Evolutionary conservation across 2,797 vertebrate species (phyloP).

Genomic region (Sorex maritimensis): DNA sequence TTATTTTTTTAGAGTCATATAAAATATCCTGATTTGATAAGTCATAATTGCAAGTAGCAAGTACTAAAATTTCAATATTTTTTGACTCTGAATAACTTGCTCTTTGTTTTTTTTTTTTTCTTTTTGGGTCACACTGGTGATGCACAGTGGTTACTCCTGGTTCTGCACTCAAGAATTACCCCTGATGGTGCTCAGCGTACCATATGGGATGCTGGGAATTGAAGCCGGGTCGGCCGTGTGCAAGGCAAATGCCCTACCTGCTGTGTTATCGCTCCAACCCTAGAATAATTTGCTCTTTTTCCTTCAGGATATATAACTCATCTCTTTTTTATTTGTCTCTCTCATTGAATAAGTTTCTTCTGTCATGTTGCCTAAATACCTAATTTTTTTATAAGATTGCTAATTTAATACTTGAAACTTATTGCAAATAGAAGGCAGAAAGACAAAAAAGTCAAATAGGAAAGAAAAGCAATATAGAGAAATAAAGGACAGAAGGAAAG

Average conservation of each 20-base stretch:
- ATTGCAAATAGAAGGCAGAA: background rate
- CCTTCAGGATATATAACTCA: background rate
- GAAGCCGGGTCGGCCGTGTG: no score
- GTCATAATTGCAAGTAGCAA: slow-evolving; percentile 17
- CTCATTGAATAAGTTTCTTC: background rate
- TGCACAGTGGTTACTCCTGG: no score
- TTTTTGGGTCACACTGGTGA: no score
- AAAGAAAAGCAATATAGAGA: background rate
- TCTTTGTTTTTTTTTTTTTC: background rate
- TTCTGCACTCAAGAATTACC: no score
- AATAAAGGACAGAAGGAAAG: background rate
- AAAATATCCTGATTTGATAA: background rate
- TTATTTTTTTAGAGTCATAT: slow-evolving; percentile 19
- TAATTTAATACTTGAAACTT: slow-evolving; percentile 36
- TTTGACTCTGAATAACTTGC: background rate
- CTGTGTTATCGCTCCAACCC: no score
- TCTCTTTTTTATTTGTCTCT: background rate
- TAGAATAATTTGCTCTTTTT: background rate
- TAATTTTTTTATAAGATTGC: background rate
- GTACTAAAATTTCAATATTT: background rate
- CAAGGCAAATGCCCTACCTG: no score
- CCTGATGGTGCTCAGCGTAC: no score
- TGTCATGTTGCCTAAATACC: background rate
- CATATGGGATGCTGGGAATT: no score
- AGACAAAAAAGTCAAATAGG: no score